Base-by-base conservation (phyloP, 2,113 vertebrate genomes). In the Centropristis striata region DNA sequence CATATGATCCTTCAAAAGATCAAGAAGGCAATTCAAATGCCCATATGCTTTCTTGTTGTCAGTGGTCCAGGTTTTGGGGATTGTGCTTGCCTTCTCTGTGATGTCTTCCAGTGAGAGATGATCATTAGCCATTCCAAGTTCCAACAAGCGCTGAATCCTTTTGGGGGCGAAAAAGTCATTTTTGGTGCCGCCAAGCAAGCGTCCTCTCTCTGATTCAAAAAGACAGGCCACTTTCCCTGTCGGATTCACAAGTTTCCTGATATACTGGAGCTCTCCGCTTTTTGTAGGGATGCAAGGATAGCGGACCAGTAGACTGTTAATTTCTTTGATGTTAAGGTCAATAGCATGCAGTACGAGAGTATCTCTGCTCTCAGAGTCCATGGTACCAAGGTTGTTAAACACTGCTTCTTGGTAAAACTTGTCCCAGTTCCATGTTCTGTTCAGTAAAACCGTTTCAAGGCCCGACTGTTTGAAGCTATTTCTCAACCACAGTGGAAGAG, bases 41-140 rank as follows among this genome's bases (percentile, higher is more conserved):
- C 0, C 75, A 57, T 63, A 92, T 60, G 85, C 95, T 75, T 92
- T 92, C 1, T 21, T 49, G 82, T 0, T 16, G 53, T 96, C 86
- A 51, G 75, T 63, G 12, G 54, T 70, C 91, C 92, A 93, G 16
- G 55, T 76, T 36, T 65, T 21, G 46, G 11, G n/a, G n/a, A 92
- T 79, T 42, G 2, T 75, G 37, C 90, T 88, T 94, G 95, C 94
- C 92, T 92, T 93, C 10, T 92, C 78, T 64, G 92, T 87, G n/a
- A 97, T 89, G n/a, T 96, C 95, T 55, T 93, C 80, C 47, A 96
- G 42, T 32, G 90, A 21, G 20, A 95, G 80, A 1, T 18, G 0
- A 68, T 96, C 84, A 78, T 83, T 92, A 61, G 89, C 58, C 96
- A 97, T 96, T 80, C 96, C 96, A 68, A 97, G 91, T 11, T 60